phyloP scores from a whole-genome alignment of 2,797 vertebrate species.

The Aldrovandia affinis region DNA sequence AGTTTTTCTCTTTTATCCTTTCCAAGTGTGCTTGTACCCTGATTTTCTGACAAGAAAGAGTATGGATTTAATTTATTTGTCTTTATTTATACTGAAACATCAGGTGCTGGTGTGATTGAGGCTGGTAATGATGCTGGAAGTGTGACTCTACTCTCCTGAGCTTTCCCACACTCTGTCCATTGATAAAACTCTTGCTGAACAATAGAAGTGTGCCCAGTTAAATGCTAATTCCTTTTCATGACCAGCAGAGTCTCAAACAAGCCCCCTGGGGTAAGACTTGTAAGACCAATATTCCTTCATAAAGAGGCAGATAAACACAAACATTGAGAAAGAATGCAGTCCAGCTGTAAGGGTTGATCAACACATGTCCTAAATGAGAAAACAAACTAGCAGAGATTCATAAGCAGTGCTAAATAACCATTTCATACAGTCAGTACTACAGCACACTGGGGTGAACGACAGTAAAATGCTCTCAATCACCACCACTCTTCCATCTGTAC shows the following conservation, averaged over 20 bases:
- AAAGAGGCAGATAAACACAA: neutral
- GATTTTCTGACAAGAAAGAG: neutral
- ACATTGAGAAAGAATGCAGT: neutral
- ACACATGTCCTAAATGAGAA: neutral
- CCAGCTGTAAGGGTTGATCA: neutral
- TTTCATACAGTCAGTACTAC: neutral
- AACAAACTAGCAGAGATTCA: too few relatives aligned
- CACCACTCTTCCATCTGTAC: neutral
- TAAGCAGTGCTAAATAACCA: too few relatives aligned
- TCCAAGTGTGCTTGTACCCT: too few relatives aligned
- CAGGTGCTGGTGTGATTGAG: neutral
- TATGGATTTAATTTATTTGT: too few relatives aligned
- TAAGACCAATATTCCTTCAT: neutral
- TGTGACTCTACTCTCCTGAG: slow-evolving; percentile 30
- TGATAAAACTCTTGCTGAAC: neutral
- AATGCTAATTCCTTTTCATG: too few relatives aligned
- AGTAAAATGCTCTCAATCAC: neutral
- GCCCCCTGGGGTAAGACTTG: neutral
- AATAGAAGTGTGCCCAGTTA: slow-evolving; percentile 25
- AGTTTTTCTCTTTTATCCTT: too few relatives aligned
- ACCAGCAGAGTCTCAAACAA: slow-evolving; percentile 46
- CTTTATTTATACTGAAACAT: slow-evolving; percentile 54
- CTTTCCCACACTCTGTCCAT: slow-evolving; percentile 34
- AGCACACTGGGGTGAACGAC: neutral
- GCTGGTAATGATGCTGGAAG: neutral